Evolutionary conservation across 2,888 invertebrate species (phyloP).

Genomic region (Ochropacha duplaris): DNA sequence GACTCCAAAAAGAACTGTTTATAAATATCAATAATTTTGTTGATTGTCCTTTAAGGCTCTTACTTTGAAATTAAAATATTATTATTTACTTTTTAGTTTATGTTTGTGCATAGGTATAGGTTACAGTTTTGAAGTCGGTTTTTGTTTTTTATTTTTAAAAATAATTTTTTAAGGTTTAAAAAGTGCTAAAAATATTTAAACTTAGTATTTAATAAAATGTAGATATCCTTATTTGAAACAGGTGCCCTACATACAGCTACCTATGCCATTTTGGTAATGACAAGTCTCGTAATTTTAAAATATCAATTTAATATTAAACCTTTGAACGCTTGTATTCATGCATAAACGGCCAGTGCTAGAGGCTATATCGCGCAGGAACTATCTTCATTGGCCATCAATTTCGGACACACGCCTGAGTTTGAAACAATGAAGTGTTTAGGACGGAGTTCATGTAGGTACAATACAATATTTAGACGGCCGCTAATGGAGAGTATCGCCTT

Average conservation of each 20-base stretch:
- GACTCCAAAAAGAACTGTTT: too few relatives aligned
- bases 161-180: too few relatives aligned
- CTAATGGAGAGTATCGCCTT: slow-evolving; percentile 65
- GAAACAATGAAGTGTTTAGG: slow-evolving; percentile 68
- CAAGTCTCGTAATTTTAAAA: slow-evolving; percentile 25
- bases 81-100: too few relatives aligned
- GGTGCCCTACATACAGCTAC: too few relatives aligned
- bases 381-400: slow-evolving; percentile 56
- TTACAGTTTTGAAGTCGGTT: too few relatives aligned
- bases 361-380: slow-evolving; percentile 32
- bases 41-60: too few relatives aligned
- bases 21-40: too few relatives aligned
- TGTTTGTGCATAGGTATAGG: too few relatives aligned
- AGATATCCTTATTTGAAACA: background rate
- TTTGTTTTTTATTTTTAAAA: too few relatives aligned
- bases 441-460: slow-evolving; percentile 48
- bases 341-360: slow-evolving; percentile 22
- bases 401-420: slow-evolving; percentile 47
- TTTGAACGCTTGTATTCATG: slow-evolving; percentile 35
- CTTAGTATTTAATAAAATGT: too few relatives aligned
- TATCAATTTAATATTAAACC: slow-evolving; percentile 25
- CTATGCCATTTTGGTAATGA: slow-evolving; percentile 8
- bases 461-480: slow-evolving; percentile 63
- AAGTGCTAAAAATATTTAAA: too few relatives aligned
- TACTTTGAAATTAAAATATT: too few relatives aligned